Percentiles rank a stretch among this genome's conserved stretches.
These are phyloP conservation scores for Dromococcyx pavoninus DNA, from an alignment of 2,797 vertebrate species.

Conservation along the genomic window DNA sequence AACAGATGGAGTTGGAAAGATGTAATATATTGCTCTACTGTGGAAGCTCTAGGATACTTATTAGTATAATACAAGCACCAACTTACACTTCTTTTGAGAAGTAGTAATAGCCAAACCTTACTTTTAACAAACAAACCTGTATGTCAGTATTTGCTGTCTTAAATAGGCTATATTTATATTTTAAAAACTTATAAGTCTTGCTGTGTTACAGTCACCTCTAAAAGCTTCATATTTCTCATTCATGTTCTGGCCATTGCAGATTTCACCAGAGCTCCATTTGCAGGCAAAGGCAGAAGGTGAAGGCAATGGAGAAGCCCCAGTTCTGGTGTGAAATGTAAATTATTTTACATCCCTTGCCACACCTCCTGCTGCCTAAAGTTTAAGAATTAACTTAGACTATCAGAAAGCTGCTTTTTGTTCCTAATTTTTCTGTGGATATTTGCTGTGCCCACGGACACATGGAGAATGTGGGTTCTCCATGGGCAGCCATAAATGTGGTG, in stretches of 20 bases:
- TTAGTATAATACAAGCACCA: neutral
- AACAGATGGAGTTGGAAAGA: neutral
- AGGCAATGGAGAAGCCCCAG: accelerated
- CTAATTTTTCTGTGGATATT: neutral
- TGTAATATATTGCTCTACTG: neutral
- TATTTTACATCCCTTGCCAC: neutral
- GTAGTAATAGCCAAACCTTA: neutral
- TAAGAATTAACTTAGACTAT: neutral
- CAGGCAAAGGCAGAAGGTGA: neutral
- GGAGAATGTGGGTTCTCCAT: accelerated
- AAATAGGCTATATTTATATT: neutral
- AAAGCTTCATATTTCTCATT: neutral
- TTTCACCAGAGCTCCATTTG: neutral
- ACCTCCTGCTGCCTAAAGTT: neutral
- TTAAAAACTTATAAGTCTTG: neutral
- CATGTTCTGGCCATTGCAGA: neutral
- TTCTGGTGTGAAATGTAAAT: neutral
- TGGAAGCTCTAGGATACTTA: neutral
- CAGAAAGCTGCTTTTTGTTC: neutral
- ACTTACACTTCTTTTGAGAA: neutral
- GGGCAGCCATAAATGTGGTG: accelerated
- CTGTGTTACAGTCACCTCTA: neutral
- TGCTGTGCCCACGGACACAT: accelerated
- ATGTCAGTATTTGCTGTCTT: neutral
- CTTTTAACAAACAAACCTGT: neutral